A percentile compares a stretch with the other conserved stretches of the same genome.
These are phyloP conservation scores for Austrofundulus limnaeus DNA, from an alignment of 2,113 vertebrate species.

Conservation along the genomic window DNA sequence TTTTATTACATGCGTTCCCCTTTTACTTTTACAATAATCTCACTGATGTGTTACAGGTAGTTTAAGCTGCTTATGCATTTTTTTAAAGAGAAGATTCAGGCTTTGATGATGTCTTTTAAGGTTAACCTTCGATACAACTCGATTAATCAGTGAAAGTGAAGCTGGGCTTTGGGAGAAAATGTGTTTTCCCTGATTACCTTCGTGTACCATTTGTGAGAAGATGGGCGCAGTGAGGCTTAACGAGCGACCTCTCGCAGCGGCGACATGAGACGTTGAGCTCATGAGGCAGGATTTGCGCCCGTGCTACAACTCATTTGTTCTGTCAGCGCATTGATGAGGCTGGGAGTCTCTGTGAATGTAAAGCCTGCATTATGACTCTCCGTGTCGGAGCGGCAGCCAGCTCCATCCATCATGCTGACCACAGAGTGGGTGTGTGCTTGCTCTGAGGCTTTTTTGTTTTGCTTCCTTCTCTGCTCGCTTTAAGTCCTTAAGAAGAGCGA, in stretches of 20 bases:
- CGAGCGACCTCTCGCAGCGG: slow-evolving; percentile 13
- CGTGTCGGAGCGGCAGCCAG: slow-evolving; percentile 35
- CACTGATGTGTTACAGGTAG: slow-evolving; percentile 15
- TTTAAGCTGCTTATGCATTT: slow-evolving; percentile 15
- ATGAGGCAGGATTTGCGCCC: slow-evolving; percentile 13
- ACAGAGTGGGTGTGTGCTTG: slow-evolving; percentile 17
- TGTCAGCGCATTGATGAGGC: slow-evolving; percentile 48
- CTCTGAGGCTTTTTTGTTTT: slow-evolving; percentile 37
- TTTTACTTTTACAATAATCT: slow-evolving; percentile 23
- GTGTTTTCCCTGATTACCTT: slow-evolving; percentile 40
- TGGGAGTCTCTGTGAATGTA: slow-evolving; percentile 55
- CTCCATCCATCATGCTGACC: slow-evolving; percentile 58
- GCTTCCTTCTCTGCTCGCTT: slow-evolving; percentile 20
- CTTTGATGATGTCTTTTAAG: slow-evolving; percentile 18
- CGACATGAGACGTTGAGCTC: slow-evolving; percentile 14
- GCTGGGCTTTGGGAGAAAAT: slow-evolving; percentile 11
- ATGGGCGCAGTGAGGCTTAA: slow-evolving; percentile 19
- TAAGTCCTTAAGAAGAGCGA: slow-evolving; percentile 40
- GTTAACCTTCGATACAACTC: slow-evolving; percentile 13
- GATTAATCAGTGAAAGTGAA: slow-evolving; percentile 9
- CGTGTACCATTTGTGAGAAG: slow-evolving; percentile 25
- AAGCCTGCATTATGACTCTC: slow-evolving; percentile 53
- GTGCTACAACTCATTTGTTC: slow-evolving; percentile 60
- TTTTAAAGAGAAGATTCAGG: slow-evolving; percentile 20
- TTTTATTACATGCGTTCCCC: neutral